Conservation (phyloP, 2,797 vertebrate species). For the Eleutherodactylus coqui region DNA sequence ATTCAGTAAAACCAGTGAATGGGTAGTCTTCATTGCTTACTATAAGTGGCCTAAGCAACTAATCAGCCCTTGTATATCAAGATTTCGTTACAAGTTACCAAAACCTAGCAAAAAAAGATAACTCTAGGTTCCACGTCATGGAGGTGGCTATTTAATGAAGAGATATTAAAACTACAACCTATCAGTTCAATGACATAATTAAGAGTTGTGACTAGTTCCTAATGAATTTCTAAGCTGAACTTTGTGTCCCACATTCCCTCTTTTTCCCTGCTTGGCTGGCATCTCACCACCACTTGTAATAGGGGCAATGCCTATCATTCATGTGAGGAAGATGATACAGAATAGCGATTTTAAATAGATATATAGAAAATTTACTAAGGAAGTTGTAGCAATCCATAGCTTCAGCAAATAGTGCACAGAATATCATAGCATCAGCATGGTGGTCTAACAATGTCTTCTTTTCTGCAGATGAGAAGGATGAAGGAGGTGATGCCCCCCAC, state of each 20-base stretch:
- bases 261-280: slow-evolving; percentile 29
- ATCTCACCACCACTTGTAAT: not conserved
- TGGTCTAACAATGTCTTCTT: not conserved
- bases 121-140: not conserved
- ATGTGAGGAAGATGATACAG: slow-evolving; percentile 1
- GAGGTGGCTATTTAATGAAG: not conserved
- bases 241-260: not conserved
- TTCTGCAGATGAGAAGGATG: slow-evolving; percentile 66
- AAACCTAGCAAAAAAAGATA: not conserved
- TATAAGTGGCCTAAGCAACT: not conserved
- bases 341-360: not conserved
- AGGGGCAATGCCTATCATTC: not conserved
- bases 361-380: not conserved
- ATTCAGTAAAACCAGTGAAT: not conserved
- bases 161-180: not conserved
- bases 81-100: not conserved
- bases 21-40: not conserved
- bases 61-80: not conserved
- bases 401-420: not conserved
- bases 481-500: slow-evolving; percentile 66
- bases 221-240: not conserved
- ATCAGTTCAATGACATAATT: not conserved
- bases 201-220: not conserved
- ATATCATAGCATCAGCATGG: not conserved
- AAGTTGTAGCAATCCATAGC: not conserved